Base-by-base conservation (phyloP, 2,888 invertebrate species). In the Bellardia pandia region DNA sequence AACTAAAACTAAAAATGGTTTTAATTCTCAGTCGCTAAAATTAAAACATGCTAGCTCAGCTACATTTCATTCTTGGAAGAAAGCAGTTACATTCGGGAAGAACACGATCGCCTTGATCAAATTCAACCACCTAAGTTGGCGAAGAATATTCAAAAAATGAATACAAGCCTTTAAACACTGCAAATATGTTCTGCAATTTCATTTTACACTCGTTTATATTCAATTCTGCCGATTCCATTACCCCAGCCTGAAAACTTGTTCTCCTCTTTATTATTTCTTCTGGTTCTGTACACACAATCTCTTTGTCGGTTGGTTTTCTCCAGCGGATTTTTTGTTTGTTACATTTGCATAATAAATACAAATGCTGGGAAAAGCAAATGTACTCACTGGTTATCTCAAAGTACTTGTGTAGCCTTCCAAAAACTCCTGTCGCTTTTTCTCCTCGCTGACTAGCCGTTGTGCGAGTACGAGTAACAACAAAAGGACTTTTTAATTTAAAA, bases 401-500 rank as follows among this genome's bases (percentile, higher is more conserved):
- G 74, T 45, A 30, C 71, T 60, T 48, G 42, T 56, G 37, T 42
- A 66, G 72, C 48, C 51, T 30, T 5, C 42, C 60, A 14, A 45
- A 64, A 60, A 68, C 60, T 75, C 74, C 85, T 79, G 85, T 74
- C 75, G 74, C 8, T 78, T 66, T 45, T n/a, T 53, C 3, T 53
- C 37, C 3, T 53, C 37, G 40, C 60, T 58, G 48, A 13, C 56
- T 48, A 5, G 53, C 64, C 23, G 58, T 62, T 68, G 80, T 42
- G 56, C 3, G 37, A 37, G 37, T 30, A 30, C 23, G 23, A 30
- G 85, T 81, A 75, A 77, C 74, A 74, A 74, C 23, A 69, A 85
- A 87, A 85, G 75, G 75, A 87, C 81, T 87, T 82, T 75, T 85
- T 87, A 85, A 85, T 71, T 85, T 87, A 33, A 87, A 85, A 85